Base-by-base conservation (phyloP, 2,888 invertebrate genomes). In the Caenorhabditis afra region DNA sequence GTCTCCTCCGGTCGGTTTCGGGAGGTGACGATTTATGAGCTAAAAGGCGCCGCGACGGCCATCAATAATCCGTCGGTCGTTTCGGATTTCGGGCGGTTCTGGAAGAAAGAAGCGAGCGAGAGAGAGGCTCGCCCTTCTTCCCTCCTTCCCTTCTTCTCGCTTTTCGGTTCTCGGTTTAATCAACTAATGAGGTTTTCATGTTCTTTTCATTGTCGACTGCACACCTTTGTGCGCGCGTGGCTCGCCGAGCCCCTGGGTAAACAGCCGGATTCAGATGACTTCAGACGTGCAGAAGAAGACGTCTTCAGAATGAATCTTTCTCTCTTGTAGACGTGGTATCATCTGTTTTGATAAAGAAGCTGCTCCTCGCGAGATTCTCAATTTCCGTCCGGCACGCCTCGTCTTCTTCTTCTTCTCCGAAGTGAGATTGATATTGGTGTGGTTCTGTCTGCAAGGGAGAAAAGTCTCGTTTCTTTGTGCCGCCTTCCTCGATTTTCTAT, bases 121-220 rank as follows among this genome's bases (percentile, higher is more conserved):
- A 29, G 47, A 7, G 47, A 16, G 47, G 47, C 16, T 3, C 3
- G 47, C 7, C 52, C 3, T 16, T 18, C 16, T 23, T 8, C 3
- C 20, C 10, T 3, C 14, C 22, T 22, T 22, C 11, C 23, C 20
- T 22, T 11, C 16, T 50, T 50, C 29, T 29, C 7, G 4, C 7
- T 29, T 7, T 29, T 29, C 4, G 7, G 4, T 29, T 29, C 29
- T 45, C 41, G 39, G 44, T 73, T 73, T 73, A 73, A 73, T 73
- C 73, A 73, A 65, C 73, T 73, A 73, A 73, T 73, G 73, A 73
- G 73, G 64, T 73, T 64, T 73, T 73, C 73, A 64, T 45, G 73
- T 64, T 73, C 73, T 73, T 64, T 62, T 62, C 53, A 37, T 68
- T 58, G 44, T 23, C 58, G 57, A 47, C 53, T 67, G 22, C 66